A percentile compares a stretch with the other conserved stretches of the same genome.
phyloP scores from a whole-genome alignment of 2,888 invertebrate species.

The Sussaba pulchella region DNA sequence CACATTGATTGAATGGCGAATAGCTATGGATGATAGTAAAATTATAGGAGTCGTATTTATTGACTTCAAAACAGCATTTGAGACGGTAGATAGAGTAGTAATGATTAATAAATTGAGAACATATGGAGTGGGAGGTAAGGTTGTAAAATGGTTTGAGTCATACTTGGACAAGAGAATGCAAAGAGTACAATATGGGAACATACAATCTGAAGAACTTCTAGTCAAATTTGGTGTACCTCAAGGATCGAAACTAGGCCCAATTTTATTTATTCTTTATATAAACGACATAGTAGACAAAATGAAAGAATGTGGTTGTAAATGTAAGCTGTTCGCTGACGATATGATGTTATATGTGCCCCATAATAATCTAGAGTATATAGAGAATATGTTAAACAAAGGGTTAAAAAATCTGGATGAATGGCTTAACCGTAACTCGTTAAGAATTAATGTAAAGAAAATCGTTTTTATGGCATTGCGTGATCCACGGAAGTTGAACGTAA shows the following conservation, averaged over 20 bases:
- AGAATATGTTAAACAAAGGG: slow-evolving; percentile 7
- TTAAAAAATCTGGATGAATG: slow-evolving; percentile 29
- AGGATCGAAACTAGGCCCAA: slow-evolving; percentile 54
- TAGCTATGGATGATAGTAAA: too few species aligned
- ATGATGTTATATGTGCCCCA: slow-evolving; percentile 53
- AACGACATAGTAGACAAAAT: slow-evolving; percentile 6
- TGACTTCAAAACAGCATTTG: too few species aligned
- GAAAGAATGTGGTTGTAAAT: slow-evolving; percentile 32
- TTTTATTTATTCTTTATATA: slow-evolving; percentile 34
- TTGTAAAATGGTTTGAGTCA: slow-evolving; percentile 46
- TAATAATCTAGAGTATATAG: slow-evolving; percentile 19
- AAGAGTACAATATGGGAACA: slow-evolving; percentile 5
- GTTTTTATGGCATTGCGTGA: slow-evolving; percentile 52
- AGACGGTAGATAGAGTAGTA: not conserved
- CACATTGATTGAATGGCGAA: not conserved
- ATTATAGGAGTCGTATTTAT: too few species aligned
- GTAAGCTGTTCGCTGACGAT: slow-evolving; percentile 57
- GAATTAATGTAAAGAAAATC: slow-evolving; percentile 51
- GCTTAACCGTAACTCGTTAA: slow-evolving; percentile 39
- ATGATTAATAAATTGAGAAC: slow-evolving; percentile 1
- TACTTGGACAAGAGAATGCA: slow-evolving; percentile 49
- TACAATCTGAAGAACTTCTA: slow-evolving; percentile 4
- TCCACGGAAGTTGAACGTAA: not conserved
- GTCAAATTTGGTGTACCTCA: slow-evolving; percentile 47
- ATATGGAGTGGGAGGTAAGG: slow-evolving; percentile 44